Conservation (phyloP, 2,888 invertebrate species). For the Pristionchus fissidentatus region DNA sequence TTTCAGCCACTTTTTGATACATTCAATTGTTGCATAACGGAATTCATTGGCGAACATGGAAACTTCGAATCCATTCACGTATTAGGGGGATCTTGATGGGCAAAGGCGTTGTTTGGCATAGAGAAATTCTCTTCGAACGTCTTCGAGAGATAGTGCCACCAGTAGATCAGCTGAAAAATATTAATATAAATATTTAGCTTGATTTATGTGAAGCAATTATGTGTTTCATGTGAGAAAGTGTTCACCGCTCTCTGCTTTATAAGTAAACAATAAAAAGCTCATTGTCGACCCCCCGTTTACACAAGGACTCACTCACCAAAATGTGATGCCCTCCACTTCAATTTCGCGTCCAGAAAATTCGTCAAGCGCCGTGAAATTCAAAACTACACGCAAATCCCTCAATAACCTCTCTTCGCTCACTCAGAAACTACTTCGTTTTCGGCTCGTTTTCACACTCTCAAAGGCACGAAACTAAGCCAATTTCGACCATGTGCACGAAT, state of each 20-base stretch:
- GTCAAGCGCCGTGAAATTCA: background rate
- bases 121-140: conserved; percentile 60
- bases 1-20: background rate
- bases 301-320: too few relatives aligned
- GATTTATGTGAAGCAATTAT: too few relatives aligned
- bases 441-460: background rate
- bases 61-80: too few relatives aligned
- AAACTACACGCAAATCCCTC: background rate
- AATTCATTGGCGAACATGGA: background rate
- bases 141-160: conserved; percentile 72
- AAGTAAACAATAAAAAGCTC: too few relatives aligned
- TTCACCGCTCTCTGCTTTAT: too few relatives aligned
- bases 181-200: too few relatives aligned
- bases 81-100: background rate
- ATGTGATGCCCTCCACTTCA: too few relatives aligned
- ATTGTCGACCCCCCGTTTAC: too few relatives aligned
- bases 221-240: too few relatives aligned
- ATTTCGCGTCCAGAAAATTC: too few relatives aligned
- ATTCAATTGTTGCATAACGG: background rate
- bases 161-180: conserved; percentile 82
- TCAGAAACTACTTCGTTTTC: background rate
- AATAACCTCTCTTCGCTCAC: background rate
- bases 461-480: conserved; percentile 31
- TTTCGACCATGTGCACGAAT: background rate
- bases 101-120: background rate